Percentiles rank a stretch among this genome's conserved stretches.
Evolutionary conservation across 1,140 invertebrate genomes (phyloP).

Genomic region (Helicoverpa zea): DNA sequence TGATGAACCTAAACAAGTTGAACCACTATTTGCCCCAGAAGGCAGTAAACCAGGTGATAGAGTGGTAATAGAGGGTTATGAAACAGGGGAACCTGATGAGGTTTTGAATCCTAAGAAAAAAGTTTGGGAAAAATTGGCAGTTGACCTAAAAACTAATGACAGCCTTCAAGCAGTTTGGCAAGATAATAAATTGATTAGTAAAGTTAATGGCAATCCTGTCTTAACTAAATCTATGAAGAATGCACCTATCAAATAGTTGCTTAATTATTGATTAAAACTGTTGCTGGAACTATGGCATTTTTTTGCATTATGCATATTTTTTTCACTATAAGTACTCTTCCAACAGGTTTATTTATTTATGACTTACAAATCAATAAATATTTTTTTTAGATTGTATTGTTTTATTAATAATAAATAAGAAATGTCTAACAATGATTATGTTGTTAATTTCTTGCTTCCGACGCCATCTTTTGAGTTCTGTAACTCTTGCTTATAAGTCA

Average conservation of each 20-base stretch:
- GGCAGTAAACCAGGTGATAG: slow-evolving; percentile 93
- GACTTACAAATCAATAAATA: background rate
- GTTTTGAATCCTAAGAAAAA: slow-evolving; percentile 99
- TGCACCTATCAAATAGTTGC: slow-evolving; percentile 91
- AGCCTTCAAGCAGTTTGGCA: slow-evolving; percentile 94
- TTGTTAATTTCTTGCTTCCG: background rate
- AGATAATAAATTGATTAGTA: slow-evolving; percentile 91
- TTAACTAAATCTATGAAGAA: slow-evolving; percentile 90
- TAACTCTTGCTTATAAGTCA: background rate
- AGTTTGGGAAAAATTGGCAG: slow-evolving; percentile 97
- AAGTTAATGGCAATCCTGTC: slow-evolving; percentile 89
- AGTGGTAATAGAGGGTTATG: slow-evolving; percentile 93
- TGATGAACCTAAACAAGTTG: slow-evolving; percentile 93
- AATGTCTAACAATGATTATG: background rate
- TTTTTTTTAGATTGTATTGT: background rate
- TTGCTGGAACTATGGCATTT: background rate
- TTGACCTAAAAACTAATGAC: slow-evolving; percentile 93
- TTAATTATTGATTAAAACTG: background rate
- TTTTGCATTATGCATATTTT: slow-evolving; percentile 14
- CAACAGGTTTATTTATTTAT: slow-evolving; percentile 5
- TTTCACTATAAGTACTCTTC: background rate
- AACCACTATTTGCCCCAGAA: slow-evolving; percentile 93
- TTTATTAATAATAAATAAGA: background rate
- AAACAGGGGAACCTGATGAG: slow-evolving; percentile 93
- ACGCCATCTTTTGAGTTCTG: background rate